Base-by-base conservation (phyloP, 2,797 vertebrate species). In the Xiphophorus birchmanni region DNA sequence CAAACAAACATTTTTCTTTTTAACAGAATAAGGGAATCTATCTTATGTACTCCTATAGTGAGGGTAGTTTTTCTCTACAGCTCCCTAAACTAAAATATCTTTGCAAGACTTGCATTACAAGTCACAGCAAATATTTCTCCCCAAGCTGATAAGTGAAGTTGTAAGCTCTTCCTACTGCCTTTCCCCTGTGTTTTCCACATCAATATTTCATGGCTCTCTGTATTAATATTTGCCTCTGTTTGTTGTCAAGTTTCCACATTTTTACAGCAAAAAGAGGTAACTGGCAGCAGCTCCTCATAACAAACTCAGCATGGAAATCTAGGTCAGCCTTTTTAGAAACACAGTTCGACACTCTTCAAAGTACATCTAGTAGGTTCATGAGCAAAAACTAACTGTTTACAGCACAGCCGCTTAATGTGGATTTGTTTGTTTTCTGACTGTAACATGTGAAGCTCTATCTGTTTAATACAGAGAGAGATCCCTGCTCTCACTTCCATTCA, bases 191-290 rank as follows among this genome's bases (percentile, higher is more conserved):
- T 87, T 83, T 87, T 85, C 84, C 75, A 91, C 89, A 94, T 96
- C 85, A 94, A 95, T 94, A 92, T 91, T 95, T 82, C 88, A 96
- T 91, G 78, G 42, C 69, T 37, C 77, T 77, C 48, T 73, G 86
- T 93, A 88, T 93, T 94, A 93, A 93, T 93, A 93, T 95, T 94
- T 93, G 87, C 92, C 80, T 92, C 77, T 2, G 88, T 88, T 94
- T 94, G 89, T 94, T 54, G 81, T 87, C 84, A 88, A 86, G 89
- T 91, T 89, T 89, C 87, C 85, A 69, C 92, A 87, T 90, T 91
- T 77, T 90, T 92, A 92, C 86, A 84, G 86, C 81, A 80, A 83
- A 91, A 78, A 87, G 89, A 82, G 88, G 69, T 45, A 45, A 73
- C 69, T 47, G 69, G 85, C 74, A 74, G 84, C 69, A 83, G 76